phyloP scores from a whole-genome alignment of 2,113 vertebrate genomes.

The Chrysochloris asiatica region DNA sequence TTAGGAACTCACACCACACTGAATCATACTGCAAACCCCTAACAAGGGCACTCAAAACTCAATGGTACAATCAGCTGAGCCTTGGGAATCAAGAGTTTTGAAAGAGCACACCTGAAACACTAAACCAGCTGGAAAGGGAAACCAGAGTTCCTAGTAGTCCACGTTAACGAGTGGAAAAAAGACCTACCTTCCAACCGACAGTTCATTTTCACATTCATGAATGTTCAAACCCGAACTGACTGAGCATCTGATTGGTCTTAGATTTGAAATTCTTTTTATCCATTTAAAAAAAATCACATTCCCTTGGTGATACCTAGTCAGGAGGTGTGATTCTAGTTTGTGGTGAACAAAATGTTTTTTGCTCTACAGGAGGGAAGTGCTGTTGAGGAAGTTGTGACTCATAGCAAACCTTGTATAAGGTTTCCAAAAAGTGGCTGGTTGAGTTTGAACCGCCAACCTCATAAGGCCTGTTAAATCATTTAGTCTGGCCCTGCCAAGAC shows the following conservation, averaged over 20 bases:
- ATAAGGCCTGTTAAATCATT: no score
- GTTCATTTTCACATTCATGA: conserved; percentile 32
- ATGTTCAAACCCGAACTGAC: conserved; percentile 43
- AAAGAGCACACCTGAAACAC: conserved; percentile 48
- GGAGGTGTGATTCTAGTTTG: conserved; percentile 63
- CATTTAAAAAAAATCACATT: conserved; percentile 46
- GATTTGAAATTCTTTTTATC: not conserved
- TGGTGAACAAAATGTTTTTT: conserved; percentile 59
- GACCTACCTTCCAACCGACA: conserved; percentile 1
- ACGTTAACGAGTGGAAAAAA: not conserved
- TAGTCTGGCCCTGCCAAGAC: no score
- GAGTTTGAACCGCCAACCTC: no score
- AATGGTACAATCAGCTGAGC: conserved; percentile 41
- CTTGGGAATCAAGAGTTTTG: conserved; percentile 47
- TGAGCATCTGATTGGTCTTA: conserved; percentile 18
- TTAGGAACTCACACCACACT: conserved; percentile 30
- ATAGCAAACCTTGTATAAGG: no score
- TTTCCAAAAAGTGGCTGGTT: no score
- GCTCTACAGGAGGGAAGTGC: no score
- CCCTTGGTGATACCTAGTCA: conserved; percentile 38
- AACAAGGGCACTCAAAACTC: conserved; percentile 32
- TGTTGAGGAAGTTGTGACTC: no score
- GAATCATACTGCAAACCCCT: not conserved
- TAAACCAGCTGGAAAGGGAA: conserved; percentile 49
- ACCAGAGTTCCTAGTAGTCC: conserved; percentile 24